These are phyloP conservation scores for Acanthis flammea DNA, from an alignment of 2,797 vertebrate genomes.

Conservation along the genomic window DNA sequence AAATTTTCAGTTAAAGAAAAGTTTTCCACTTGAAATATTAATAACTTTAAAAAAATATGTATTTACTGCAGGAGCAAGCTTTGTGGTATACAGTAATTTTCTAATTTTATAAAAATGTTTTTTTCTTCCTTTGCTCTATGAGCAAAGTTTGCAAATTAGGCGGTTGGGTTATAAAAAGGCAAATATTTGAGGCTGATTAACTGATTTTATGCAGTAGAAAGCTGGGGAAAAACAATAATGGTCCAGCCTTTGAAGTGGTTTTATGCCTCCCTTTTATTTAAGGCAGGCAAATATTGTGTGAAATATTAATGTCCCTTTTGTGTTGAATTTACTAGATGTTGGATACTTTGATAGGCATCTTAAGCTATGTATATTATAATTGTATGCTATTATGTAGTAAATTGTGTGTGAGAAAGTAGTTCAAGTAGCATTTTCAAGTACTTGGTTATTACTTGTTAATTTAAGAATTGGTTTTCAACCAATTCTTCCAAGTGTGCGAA, in stretches of 20 bases:
- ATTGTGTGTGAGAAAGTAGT: not conserved
- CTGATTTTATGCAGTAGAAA: not conserved
- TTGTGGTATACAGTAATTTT: conserved; percentile 2
- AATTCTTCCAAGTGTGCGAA: not conserved
- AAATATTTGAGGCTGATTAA: not conserved
- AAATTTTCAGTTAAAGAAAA: not conserved
- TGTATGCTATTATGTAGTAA: not conserved
- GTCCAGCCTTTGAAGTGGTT: not conserved
- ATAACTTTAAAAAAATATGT: not conserved
- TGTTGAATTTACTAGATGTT: not conserved
- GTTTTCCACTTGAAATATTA: not conserved
- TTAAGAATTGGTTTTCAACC: not conserved
- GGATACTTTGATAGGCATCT: not conserved
- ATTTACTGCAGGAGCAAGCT: not conserved
- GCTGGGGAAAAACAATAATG: not conserved
- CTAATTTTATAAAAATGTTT: not conserved
- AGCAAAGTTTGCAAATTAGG: not conserved
- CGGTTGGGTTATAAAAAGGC: not conserved
- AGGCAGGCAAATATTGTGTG: not conserved
- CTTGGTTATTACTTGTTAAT: not conserved
- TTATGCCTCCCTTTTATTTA: not conserved
- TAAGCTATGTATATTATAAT: not conserved
- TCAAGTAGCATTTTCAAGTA: not conserved
- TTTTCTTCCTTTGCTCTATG: not conserved
- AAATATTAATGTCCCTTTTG: not conserved